Evolutionary conservation across 2,797 vertebrate species (phyloP).

Genomic region (Neosilurus hyrtlii): DNA sequence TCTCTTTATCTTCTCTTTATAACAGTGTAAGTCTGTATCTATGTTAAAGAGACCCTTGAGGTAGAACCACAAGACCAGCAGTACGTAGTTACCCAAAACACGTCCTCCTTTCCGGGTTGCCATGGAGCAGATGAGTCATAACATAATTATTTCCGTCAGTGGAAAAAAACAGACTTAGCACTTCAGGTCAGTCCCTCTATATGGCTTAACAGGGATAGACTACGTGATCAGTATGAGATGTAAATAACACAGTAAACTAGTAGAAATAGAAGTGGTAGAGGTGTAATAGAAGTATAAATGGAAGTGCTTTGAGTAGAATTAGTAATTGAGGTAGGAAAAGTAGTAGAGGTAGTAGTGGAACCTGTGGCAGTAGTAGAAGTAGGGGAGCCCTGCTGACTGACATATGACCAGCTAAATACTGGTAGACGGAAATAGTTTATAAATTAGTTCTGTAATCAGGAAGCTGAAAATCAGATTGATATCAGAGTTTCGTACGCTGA

Average conservation of each 20-base stretch:
- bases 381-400: neutral
- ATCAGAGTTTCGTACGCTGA: too few species aligned
- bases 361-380: neutral
- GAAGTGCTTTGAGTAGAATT: too few species aligned
- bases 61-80: neutral
- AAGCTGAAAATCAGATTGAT: too few species aligned
- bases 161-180: neutral
- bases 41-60: neutral
- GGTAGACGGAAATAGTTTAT: too few species aligned
- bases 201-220: neutral
- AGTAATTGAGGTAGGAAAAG: neutral
- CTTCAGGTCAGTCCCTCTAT: neutral
- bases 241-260: too few species aligned
- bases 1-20: too few species aligned
- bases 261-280: too few species aligned
- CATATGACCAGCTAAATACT: too few species aligned
- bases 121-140: constrained; percentile 24
- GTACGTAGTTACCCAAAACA: neutral
- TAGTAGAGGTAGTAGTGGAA: neutral
- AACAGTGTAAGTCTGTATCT: neutral
- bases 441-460: too few species aligned
- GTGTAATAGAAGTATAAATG: too few species aligned
- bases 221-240: neutral
- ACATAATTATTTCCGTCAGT: constrained; percentile 11
- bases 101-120: neutral